phyloP scores from a whole-genome alignment of 2,888 invertebrate genomes.

The Plebejus anna region DNA sequence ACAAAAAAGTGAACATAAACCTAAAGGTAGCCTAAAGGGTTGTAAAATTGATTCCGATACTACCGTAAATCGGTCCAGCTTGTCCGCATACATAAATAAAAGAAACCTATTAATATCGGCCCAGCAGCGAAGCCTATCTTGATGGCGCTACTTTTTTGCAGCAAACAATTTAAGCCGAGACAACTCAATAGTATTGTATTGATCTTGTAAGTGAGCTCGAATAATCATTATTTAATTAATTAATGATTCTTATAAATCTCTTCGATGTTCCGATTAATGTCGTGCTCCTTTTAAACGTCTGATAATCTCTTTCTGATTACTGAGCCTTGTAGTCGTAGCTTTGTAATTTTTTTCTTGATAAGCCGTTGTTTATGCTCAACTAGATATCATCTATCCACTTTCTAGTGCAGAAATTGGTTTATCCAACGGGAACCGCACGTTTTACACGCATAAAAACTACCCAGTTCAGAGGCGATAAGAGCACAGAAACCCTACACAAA shows the following conservation, averaged over 20 bases:
- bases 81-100: slow-evolving; percentile 36
- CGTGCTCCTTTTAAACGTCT: neutral
- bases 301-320: slow-evolving; percentile 15
- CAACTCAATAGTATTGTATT: slow-evolving; percentile 31
- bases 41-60: slow-evolving; percentile 26
- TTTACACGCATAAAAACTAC: neutral
- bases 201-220: slow-evolving; percentile 21
- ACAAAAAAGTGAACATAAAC: neutral
- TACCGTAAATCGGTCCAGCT: slow-evolving; percentile 32
- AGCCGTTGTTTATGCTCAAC: neutral
- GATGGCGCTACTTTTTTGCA: slow-evolving; percentile 33
- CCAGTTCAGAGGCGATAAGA: no score
- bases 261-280: neutral
- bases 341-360: neutral
- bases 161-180: slow-evolving; percentile 28
- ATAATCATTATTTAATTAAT: slow-evolving; percentile 29
- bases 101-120: slow-evolving; percentile 37
- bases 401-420: neutral
- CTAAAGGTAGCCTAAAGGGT: slow-evolving; percentile 10
- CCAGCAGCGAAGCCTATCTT: slow-evolving; percentile 34
- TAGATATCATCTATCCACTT: neutral
- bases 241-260: slow-evolving; percentile 18
- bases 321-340: neutral
- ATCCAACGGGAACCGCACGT: neutral
- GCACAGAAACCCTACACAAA: no score